Evolutionary conservation across 1,140 invertebrate genomes (phyloP).

Genomic region (Polyergus mexicanus): DNA sequence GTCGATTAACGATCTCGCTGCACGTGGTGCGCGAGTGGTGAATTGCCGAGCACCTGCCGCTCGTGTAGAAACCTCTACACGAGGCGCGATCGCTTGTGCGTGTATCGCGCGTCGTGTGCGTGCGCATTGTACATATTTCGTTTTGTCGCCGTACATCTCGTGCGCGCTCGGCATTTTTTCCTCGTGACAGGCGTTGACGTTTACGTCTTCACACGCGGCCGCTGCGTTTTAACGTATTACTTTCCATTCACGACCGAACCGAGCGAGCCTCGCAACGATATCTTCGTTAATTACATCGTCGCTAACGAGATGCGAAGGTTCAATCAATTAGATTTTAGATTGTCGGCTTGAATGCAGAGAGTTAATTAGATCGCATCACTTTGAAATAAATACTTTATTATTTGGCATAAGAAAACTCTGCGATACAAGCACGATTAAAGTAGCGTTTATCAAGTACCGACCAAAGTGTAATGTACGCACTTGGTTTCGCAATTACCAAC

Average conservation of each 20-base stretch:
- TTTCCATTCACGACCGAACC: slow-evolving; percentile 8
- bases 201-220: slow-evolving; percentile 52
- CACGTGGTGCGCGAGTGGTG: not conserved
- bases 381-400: not conserved
- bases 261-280: not conserved
- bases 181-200: slow-evolving; percentile 54
- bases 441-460: not conserved
- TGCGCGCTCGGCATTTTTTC: slow-evolving; percentile 34
- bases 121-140: slow-evolving; percentile 17
- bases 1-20: slow-evolving; percentile 33
- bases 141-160: slow-evolving; percentile 47
- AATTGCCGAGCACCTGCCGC: slow-evolving; percentile 48
- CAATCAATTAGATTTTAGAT: not conserved
- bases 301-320: not conserved
- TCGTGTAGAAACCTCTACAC: slow-evolving; percentile 14
- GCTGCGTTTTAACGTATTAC: slow-evolving; percentile 26
- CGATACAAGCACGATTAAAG: not conserved
- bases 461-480: not conserved
- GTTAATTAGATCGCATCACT: not conserved
- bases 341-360: not conserved
- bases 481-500: not conserved
- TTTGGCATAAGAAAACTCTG: not conserved
- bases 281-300: slow-evolving; percentile 3
- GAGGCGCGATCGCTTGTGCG: not conserved
- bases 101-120: slow-evolving; percentile 3